These are phyloP conservation scores for Orthonyx spaldingii DNA, from an alignment of 2,113 vertebrate genomes.

Conservation along the genomic window DNA sequence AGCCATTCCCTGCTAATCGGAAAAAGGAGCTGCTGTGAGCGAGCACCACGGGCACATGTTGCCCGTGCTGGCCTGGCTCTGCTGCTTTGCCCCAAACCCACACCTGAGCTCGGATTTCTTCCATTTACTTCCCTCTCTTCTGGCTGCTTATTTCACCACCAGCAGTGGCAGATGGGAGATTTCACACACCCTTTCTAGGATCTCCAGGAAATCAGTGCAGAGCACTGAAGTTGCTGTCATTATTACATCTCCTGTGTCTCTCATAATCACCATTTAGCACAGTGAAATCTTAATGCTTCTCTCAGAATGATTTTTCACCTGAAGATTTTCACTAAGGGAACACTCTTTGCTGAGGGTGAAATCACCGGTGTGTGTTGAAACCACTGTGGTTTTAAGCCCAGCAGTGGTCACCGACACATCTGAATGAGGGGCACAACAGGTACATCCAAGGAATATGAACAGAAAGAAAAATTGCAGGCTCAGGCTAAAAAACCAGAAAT, in stretches of 20 bases:
- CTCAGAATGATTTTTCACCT: background rate
- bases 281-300: background rate
- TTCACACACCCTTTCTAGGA: background rate
- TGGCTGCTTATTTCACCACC: background rate
- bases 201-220: background rate
- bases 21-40: accelerated
- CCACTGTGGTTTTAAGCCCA: background rate
- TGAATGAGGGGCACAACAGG: background rate
- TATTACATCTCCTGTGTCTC: background rate
- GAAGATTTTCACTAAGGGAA: background rate
- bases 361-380: background rate
- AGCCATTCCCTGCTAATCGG: background rate
- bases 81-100: background rate
- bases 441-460: background rate
- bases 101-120: background rate
- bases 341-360: background rate
- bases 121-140: background rate
- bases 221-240: background rate
- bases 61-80: background rate
- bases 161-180: background rate
- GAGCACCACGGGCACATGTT: accelerated
- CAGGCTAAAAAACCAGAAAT: background rate
- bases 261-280: background rate
- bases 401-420: background rate
- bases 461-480: background rate